Evolutionary conservation across 2,797 vertebrate species (phyloP).

Genomic region (Pipistrellus pipistrellus): DNA sequence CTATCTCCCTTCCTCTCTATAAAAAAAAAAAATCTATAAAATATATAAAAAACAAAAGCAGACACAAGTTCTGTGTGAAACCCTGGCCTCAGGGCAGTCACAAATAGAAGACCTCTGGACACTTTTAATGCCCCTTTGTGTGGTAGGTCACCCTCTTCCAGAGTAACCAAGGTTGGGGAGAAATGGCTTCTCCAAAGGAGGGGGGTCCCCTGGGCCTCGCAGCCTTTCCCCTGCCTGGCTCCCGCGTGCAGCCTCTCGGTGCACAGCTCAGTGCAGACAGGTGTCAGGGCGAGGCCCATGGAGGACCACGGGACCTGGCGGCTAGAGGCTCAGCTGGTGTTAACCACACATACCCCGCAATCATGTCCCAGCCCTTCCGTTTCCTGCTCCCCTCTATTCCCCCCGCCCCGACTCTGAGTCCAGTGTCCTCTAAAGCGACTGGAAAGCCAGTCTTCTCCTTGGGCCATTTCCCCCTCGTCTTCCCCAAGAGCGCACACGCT

Average conservation of each 20-base stretch:
- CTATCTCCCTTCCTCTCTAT: too few species aligned
- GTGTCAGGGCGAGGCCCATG: not conserved
- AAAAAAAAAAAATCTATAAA: too few species aligned
- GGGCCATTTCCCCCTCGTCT: not conserved
- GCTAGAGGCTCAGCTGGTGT: not conserved
- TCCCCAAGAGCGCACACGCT: not conserved
- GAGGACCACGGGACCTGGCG: not conserved
- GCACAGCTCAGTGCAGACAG: too few species aligned
- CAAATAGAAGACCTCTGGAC: not conserved
- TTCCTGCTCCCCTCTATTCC: not conserved
- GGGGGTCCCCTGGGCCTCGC: not conserved
- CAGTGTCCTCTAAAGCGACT: not conserved
- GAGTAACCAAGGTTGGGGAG: not conserved
- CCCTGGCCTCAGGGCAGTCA: not conserved
- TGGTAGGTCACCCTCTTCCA: not conserved
- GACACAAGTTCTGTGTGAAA: not conserved
- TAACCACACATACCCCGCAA: not conserved
- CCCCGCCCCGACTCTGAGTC: not conserved
- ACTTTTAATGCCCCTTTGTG: not conserved
- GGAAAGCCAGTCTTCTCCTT: not conserved
- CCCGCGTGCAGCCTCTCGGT: not conserved
- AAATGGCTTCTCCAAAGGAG: not conserved
- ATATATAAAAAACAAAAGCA: not conserved
- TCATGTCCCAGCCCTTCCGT: not conserved
- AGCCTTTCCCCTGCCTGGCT: not conserved